Evolutionary conservation across 2,797 vertebrate species (phyloP).

Genomic region (Eremophila alpestris): DNA sequence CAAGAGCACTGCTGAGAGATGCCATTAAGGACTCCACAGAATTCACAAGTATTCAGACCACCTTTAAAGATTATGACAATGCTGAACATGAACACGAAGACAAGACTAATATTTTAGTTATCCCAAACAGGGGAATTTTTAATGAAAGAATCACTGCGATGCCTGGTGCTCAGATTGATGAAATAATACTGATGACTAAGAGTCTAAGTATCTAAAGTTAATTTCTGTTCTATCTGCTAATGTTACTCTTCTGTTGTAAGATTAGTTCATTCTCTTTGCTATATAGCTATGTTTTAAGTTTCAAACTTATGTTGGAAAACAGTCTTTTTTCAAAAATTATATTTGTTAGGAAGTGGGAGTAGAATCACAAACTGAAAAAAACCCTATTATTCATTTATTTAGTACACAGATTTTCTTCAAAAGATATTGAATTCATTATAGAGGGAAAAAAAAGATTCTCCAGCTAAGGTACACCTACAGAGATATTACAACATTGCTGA

Average conservation of each 20-base stretch:
- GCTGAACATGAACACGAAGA: neutral
- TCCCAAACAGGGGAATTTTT: neutral
- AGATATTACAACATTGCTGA: neutral
- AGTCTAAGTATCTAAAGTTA: neutral
- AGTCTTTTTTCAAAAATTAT: neutral
- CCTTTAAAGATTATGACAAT: neutral
- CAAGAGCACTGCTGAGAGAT: neutral
- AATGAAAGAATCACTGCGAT: neutral
- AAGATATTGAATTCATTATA: neutral
- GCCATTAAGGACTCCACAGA: neutral
- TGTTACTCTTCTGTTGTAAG: neutral
- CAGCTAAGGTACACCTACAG: rapidly evolving
- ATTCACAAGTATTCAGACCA: neutral
- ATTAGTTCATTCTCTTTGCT: neutral
- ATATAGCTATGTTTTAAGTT: neutral
- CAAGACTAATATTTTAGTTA: neutral
- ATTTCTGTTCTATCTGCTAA: neutral
- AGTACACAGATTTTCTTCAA: neutral
- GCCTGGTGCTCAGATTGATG: neutral
- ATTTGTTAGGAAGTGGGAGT: neutral
- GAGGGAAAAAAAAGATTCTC: neutral
- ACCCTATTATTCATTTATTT: neutral
- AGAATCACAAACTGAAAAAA: neutral
- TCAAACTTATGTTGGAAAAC: neutral
- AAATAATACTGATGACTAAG: neutral